phyloP scores from a whole-genome alignment of 2,888 invertebrate species.

The Metalampra italica region DNA sequence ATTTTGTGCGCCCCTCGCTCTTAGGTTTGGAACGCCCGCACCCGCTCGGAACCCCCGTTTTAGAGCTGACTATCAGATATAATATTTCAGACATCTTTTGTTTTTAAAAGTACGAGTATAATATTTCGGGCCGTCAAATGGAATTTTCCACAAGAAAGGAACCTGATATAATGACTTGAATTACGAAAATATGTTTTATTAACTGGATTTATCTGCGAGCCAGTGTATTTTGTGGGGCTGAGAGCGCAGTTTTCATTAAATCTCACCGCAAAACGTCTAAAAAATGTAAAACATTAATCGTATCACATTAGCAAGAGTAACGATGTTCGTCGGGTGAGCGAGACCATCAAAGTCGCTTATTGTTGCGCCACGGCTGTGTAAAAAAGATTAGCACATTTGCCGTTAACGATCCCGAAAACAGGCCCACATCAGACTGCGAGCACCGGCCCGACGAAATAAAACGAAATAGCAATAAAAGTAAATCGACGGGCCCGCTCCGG shows the following conservation, averaged over 20 bases:
- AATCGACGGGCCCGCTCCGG: constrained; percentile 60
- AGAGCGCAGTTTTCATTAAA: constrained; percentile 12
- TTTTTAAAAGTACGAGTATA: neutral
- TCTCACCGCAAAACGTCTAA: constrained; percentile 27
- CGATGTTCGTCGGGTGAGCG: constrained; percentile 40
- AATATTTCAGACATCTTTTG: neutral
- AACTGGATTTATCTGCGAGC: constrained; percentile 7
- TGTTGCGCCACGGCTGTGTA: constrained; percentile 55
- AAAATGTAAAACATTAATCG: constrained; percentile 57
- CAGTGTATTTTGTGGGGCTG: constrained; percentile 3
- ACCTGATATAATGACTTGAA: neutral
- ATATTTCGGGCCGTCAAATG: neutral
- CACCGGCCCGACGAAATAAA: constrained; percentile 47
- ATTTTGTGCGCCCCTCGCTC: no score
- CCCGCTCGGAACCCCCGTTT: no score
- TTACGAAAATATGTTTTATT: neutral
- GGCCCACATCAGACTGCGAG: constrained; percentile 56
- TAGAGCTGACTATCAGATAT: neutral
- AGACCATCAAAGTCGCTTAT: constrained; percentile 56
- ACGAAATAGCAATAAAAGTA: constrained; percentile 75
- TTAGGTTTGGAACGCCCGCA: no score
- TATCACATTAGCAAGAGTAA: constrained; percentile 50
- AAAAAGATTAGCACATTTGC: constrained; percentile 75
- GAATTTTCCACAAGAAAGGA: neutral
- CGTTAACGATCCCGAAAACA: constrained; percentile 74